Conservation (phyloP, 2,113 vertebrate genomes). For the Alouatta palliata region DNA sequence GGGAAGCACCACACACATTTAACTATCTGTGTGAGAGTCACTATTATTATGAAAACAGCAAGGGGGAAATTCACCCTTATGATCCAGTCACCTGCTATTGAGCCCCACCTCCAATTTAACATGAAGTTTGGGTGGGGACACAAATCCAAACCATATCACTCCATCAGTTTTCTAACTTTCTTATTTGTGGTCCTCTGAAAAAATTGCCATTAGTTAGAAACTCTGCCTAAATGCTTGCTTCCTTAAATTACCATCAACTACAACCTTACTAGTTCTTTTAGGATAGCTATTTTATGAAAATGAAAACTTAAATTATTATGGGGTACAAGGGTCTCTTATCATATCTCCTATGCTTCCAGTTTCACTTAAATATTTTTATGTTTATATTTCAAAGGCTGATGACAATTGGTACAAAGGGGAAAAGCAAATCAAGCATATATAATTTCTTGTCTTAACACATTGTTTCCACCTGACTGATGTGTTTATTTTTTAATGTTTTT, state of each 20-base stretch:
- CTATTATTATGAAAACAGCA: no score
- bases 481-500: slow-evolving; percentile 1
- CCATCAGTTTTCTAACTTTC: not conserved
- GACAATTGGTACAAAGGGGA: not conserved
- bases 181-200: not conserved
- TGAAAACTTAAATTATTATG: not conserved
- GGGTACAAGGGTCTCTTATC: not conserved
- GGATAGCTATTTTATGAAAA: not conserved
- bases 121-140: no score
- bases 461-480: not conserved
- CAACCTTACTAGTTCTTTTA: not conserved
- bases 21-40: no score
- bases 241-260: not conserved
- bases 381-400: not conserved
- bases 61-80: no score
- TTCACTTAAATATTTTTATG: not conserved
- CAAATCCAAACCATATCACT: not conserved
- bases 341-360: not conserved
- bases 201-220: not conserved
- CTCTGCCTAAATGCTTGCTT: not conserved
- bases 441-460: not conserved
- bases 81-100: no score
- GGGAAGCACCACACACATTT: no score
- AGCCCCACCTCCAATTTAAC: no score
- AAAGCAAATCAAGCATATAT: not conserved